Conservation (phyloP, 2,113 vertebrate species). For the Excalfactoria chinensis region DNA sequence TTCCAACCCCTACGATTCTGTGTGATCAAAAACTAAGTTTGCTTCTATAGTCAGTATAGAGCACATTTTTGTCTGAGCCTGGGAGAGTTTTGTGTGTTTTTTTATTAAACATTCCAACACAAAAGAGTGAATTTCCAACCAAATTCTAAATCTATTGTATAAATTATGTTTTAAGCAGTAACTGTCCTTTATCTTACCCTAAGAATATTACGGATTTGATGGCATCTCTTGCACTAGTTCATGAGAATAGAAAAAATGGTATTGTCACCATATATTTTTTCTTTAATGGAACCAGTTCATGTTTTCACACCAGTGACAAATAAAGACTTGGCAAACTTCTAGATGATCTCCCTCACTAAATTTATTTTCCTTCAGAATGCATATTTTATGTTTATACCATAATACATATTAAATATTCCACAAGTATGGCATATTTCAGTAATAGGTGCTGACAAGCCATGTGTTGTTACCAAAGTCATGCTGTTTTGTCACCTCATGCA, state of each 20-base stretch:
- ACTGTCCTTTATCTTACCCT: background rate
- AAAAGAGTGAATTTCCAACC: background rate
- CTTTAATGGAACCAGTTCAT: background rate
- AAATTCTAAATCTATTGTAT: background rate
- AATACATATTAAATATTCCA: constrained; percentile 45
- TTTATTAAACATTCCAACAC: background rate
- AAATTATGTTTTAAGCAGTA: background rate
- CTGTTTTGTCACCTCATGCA: constrained; percentile 4
- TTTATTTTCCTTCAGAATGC: constrained; percentile 3
- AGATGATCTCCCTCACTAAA: background rate
- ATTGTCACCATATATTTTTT: background rate
- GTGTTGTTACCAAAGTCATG: constrained; percentile 12
- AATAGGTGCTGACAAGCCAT: constrained; percentile 46
- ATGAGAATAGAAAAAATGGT: background rate
- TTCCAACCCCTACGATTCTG: too few species aligned
- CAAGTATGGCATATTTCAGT: constrained; percentile 26
- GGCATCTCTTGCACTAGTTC: background rate
- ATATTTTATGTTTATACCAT: constrained; percentile 36
- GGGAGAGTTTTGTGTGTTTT: background rate
- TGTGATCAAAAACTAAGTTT: background rate
- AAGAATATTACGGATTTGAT: background rate
- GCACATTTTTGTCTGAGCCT: background rate
- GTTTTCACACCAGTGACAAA: background rate
- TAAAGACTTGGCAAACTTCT: background rate
- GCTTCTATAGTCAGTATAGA: background rate